phyloP scores from a whole-genome alignment of 2,888 invertebrate genomes.

The Pinctada fucata region DNA sequence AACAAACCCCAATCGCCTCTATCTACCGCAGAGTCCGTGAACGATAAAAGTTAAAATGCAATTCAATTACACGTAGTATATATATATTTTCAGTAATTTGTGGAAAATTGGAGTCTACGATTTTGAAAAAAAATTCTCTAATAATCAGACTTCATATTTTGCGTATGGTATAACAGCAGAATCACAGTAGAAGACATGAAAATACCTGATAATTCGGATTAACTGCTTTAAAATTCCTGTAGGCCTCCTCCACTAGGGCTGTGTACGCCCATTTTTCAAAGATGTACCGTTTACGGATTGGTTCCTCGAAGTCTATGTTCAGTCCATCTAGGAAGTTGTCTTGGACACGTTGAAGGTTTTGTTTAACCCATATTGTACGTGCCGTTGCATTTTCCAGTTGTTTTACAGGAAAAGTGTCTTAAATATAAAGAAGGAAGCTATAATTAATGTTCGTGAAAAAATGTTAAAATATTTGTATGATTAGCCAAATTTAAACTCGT shows the following conservation, averaged over 20 bases:
- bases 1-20: too few species aligned
- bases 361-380: slow-evolving; percentile 64
- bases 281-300: slow-evolving; percentile 59
- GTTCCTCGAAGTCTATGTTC: slow-evolving; percentile 76
- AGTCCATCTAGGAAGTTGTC: slow-evolving; percentile 73
- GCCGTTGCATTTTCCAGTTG: slow-evolving; percentile 55
- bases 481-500: too few species aligned
- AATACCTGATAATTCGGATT: slow-evolving; percentile 70
- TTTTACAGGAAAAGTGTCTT: neutral
- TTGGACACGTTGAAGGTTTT: slow-evolving; percentile 61
- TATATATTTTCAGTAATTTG: too few species aligned
- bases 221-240: slow-evolving; percentile 58
- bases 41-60: too few species aligned
- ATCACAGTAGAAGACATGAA: neutral
- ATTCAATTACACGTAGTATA: too few species aligned
- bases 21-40: too few species aligned
- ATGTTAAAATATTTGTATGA: too few species aligned
- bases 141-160: too few species aligned
- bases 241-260: slow-evolving; percentile 67
- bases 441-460: too few species aligned
- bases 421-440: neutral
- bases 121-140: too few species aligned
- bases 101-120: too few species aligned
- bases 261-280: slow-evolving; percentile 64
- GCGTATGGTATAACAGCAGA: too few species aligned